Evolutionary conservation across 2,888 invertebrate genomes (phyloP), one percentile per base, ranked within the genome.

Genomic region (Sinotaia quadrata): DNA sequence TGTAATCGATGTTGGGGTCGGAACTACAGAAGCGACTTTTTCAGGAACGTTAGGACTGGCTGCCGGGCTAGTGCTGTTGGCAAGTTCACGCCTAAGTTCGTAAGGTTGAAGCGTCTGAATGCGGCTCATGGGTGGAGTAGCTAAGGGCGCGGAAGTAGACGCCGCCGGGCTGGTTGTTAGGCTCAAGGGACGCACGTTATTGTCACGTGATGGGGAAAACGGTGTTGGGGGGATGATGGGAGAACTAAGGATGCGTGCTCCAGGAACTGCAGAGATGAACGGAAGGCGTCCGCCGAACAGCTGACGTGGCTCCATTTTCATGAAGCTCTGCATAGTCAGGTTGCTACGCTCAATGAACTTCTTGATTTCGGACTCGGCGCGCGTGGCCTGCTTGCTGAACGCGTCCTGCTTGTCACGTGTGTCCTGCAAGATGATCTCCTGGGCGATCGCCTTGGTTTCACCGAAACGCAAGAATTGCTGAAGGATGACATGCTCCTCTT

Each of bases 21-120:
- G 18, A 31, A 65, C 31, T 24, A 57, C 34, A 21, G 37, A 27
- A 29, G 61, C 33, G 81, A 78, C 63, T 56, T 31, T 47, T 7
- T 47, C 47, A 7, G 47, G 8, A 7, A n/a, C 15, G 49, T 21
- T 31, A 33, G 65, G 57, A 18, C 60, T 27, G 33, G 49, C 24
- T 10, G 37, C 67, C n/a, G 65, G 66, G 52, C 67, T 67, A 5
- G 77, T 62, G 4, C 83, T 80, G 66, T 80, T 81, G 27, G 75
- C 52, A 41, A 77, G 76, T 51, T 84, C 84, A 36, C 84, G 77
- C 36, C 96, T 92, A 29, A 68, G 96, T 88, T 97, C 96, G 87
- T 96, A 96, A 0, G 97, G 96, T 85, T 97, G 96, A 96, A 97
- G 96, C 82, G 93, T 96, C 89, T 96, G 96, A 58, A 97, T 90